These are phyloP conservation scores for Oryctes rhinoceros DNA, from an alignment of 1,140 invertebrate genomes.

Conservation along the genomic window DNA sequence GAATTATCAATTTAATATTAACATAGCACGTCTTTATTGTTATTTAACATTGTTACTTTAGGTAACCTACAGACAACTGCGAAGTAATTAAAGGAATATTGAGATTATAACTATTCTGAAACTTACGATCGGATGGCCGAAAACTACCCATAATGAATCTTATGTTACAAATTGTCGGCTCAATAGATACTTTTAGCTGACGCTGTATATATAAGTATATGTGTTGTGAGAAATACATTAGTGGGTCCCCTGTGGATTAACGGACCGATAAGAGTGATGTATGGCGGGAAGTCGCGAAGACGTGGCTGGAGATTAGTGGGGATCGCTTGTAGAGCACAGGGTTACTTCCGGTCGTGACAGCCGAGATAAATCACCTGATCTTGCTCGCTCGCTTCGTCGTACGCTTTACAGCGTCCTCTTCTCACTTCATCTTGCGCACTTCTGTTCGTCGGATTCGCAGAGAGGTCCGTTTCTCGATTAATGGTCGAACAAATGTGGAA, in stretches of 20 bases:
- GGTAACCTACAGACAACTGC: too few relatives aligned
- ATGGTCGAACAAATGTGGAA: constrained; percentile 60
- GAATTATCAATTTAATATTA: too few relatives aligned
- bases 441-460: not conserved
- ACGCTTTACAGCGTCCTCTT: not conserved
- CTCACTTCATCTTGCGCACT: constrained; percentile 8
- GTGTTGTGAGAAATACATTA: constrained; percentile 34
- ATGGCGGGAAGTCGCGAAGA: constrained; percentile 59
- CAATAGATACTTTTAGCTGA: not conserved
- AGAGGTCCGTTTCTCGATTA: constrained; percentile 52
- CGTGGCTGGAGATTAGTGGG: constrained; percentile 58
- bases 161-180: not conserved
- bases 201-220: constrained; percentile 1
- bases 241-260: constrained; percentile 40
- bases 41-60: too few relatives aligned
- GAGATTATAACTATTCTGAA: too few relatives aligned
- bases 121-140: too few relatives aligned
- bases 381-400: constrained; percentile 44
- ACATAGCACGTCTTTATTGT: too few relatives aligned
- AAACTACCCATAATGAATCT: too few relatives aligned
- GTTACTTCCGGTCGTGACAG: constrained; percentile 59
- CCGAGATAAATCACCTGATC: constrained; percentile 57
- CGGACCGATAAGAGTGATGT: constrained; percentile 45
- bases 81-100: too few relatives aligned
- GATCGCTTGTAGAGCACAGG: constrained; percentile 58